Base-by-base conservation (phyloP, 2,797 vertebrate genomes). In the Pygocentrus nattereri region DNA sequence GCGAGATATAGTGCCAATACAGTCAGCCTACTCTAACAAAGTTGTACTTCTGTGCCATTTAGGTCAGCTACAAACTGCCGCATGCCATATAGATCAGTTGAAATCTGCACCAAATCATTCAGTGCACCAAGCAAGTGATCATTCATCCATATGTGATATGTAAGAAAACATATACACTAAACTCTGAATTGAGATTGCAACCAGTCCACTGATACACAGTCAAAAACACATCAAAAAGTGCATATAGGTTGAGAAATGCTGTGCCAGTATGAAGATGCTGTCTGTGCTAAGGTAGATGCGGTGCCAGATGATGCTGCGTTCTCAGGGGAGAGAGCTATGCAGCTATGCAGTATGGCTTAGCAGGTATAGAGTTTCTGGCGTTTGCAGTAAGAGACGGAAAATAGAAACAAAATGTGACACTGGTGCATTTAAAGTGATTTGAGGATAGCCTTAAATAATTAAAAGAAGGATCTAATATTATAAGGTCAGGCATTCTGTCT, bases 321-420 rank as follows among this genome's bases (percentile, higher is more conserved):
- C 71, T 83, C 44, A 25, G 47, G 76, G 79, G 62, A 69, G 47
- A 59, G 67, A 65, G 18, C 62, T 34, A 31, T 62, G 61, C 61
- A 49, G 69, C 74, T 76, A 74, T 82, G 82, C 79, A 62, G 76
- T 59, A 49, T 61, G 19, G 50, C n/a, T 47, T 41, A 67, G 69
- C 75, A 58, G 74, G 82, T 80, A 68, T 82, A 61, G 77, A 80
- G 77, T 86, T 86, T 77, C 82, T 82, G 49, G 56, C 68, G 72
- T 47, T n/a, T 73, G 72, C 79, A 79, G 49, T 71, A 59, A 74
- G 72, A 77, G 31, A 65, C 68, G 74, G 56, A 30, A 56, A 56
- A 47, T 31, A 13, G 56, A 38, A 21, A 44, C 41, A 52, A 25
- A 49, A 19, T n/a, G 59, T 64, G 50, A 52, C 23, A 21, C 23